Evolutionary conservation across 2,113 vertebrate genomes (phyloP), one percentile per base, ranked within the genome.

Genomic region (Speoplatyrhinus poulsoni): DNA sequence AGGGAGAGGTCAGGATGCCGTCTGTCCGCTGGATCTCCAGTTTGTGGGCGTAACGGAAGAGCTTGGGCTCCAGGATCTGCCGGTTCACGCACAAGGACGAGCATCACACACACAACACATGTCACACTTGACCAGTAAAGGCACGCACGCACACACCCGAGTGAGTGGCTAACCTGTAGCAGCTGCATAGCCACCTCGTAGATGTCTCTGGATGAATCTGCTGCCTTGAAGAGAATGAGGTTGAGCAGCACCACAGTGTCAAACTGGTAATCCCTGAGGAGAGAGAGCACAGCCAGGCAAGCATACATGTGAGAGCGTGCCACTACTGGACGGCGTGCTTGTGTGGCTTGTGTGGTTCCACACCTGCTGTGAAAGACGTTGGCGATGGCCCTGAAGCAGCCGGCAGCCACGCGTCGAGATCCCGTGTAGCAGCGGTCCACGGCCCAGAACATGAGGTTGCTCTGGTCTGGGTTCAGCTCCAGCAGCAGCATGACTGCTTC

Each of bases 131-230:
- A 54, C 53, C 53, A n/a, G 15, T 3, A 16, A 54, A n/a, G 0
- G 26, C 26, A 26, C 26, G 26, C 54, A 17, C 19, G 54, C 19
- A 19, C 16, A 10, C 9, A 19, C 10, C 3, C 9, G 6, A 15
- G 54, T n/a, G 19, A 9, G 8, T 19, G 6, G 33, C 65, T 19
- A 54, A 99, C 98, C 96, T 99, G 98, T 80, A 99, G 90, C 63
- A 99, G 94, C 87, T 99, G 98, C 98, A 99, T 99, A 85, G 98
- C 95, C 79, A 95, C 95, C 88, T 99, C 97, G 84, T 99, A 99
- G 82, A 98, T 95, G 65, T 95, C 95, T 89, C 98, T 94, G 74
- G 96, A 94, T 82, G 96, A 98, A 90, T 99, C 97, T 53, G 98
- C 96, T 49, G 97, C 96, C 89, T 99, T 99, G 91, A 99, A 99